Evolutionary conservation across 1,140 invertebrate species (phyloP).

Genomic region (Megathymus violae): DNA sequence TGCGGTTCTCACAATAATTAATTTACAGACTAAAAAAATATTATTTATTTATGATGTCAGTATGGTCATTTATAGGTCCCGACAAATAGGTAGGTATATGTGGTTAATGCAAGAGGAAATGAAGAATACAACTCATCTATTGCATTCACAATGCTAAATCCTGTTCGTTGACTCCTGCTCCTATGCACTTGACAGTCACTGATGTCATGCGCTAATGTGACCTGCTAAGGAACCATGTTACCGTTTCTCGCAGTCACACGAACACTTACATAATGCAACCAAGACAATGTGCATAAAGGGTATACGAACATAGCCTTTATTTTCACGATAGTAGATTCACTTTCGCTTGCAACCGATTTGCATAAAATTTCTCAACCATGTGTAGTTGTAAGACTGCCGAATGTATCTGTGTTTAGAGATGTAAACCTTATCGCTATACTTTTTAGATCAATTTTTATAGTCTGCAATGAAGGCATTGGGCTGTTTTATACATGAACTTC

Average conservation of each 20-base stretch:
- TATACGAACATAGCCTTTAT: conserved; percentile 56
- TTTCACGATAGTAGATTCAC: conserved; percentile 57
- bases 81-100: conserved; percentile 12
- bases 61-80: not conserved
- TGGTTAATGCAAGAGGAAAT: conserved; percentile 61
- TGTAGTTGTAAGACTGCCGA: conserved; percentile 38
- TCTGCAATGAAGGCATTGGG: conserved; percentile 30
- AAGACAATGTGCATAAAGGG: conserved; percentile 60
- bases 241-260: conserved; percentile 72
- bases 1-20: conserved; percentile 6
- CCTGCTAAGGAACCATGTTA: conserved; percentile 76
- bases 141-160: conserved; percentile 78
- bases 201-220: conserved; percentile 78
- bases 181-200: conserved; percentile 76
- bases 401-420: conserved; percentile 27
- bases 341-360: conserved; percentile 63
- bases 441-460: conserved; percentile 39
- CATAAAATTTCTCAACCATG: conserved; percentile 48
- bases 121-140: conserved; percentile 66
- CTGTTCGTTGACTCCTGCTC: conserved; percentile 80
- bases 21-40: not conserved
- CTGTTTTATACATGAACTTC: conserved; percentile 43
- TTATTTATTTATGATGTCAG: not conserved
- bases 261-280: conserved; percentile 73
- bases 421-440: conserved; percentile 39